Evolutionary conservation across 2,797 vertebrate species (phyloP).

Genomic region (Vespertilio murinus): DNA sequence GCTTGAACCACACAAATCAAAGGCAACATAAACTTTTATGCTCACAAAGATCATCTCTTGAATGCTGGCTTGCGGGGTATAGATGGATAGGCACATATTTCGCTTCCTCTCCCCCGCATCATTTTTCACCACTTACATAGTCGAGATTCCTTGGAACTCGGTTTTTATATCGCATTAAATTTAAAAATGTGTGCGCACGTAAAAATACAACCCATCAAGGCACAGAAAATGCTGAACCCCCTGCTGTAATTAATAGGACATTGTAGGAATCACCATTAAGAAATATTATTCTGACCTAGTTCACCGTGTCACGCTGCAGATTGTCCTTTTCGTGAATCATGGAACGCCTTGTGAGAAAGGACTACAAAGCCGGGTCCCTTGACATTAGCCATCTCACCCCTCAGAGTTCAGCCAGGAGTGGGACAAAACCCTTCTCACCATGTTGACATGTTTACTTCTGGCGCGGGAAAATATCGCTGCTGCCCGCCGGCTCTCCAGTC

Average conservation of each 20-base stretch:
- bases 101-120: constrained; percentile 3
- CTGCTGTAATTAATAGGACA: constrained; percentile 49
- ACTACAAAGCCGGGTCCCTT: constrained; percentile 40
- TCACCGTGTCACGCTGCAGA: constrained; percentile 53
- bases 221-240: constrained; percentile 55
- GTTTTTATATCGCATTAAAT: constrained; percentile 59
- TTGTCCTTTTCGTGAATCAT: constrained; percentile 47
- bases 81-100: not conserved
- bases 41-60: constrained; percentile 10
- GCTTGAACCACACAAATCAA: constrained; percentile 56
- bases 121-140: constrained; percentile 57
- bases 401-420: constrained; percentile 67
- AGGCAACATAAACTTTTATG: constrained; percentile 56
- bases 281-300: constrained; percentile 73
- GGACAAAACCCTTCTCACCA: constrained; percentile 51
- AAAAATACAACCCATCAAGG: constrained; percentile 52
- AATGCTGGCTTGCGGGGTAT: not conserved
- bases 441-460: constrained; percentile 65
- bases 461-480: constrained; percentile 20
- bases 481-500: constrained; percentile 46
- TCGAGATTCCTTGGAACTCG: constrained; percentile 35
- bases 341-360: constrained; percentile 53
- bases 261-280: constrained; percentile 50
- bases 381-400: constrained; percentile 38
- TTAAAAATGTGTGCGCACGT: constrained; percentile 31